A percentile compares a stretch with the other conserved stretches of the same genome.
Evolutionary conservation across 2,113 vertebrate genomes (phyloP).

Genomic region (Gorsachius goisagi): DNA sequence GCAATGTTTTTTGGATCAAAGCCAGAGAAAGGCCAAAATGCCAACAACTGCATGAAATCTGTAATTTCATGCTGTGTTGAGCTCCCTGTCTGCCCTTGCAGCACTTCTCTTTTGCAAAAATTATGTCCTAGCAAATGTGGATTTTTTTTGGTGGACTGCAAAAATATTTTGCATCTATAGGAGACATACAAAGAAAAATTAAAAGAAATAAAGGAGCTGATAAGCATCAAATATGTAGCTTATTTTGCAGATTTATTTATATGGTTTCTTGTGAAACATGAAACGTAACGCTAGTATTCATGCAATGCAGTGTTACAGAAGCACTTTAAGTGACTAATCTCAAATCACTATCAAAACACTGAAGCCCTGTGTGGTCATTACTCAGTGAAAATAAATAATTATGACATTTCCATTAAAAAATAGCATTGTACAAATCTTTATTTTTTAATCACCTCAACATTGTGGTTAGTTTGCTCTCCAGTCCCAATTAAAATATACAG

Average conservation of each 20-base stretch:
- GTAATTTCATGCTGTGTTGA: neutral
- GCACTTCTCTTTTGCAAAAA: neutral
- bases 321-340: neutral
- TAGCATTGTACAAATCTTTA: neutral
- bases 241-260: constrained; percentile 4
- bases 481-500: neutral
- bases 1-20: neutral
- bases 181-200: neutral
- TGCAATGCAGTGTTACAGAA: neutral
- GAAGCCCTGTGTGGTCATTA: neutral
- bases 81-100: neutral
- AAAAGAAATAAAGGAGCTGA: neutral
- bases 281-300: neutral
- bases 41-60: neutral
- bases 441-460: neutral
- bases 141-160: neutral
- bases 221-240: neutral
- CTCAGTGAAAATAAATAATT: neutral
- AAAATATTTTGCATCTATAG: neutral
- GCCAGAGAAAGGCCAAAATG: neutral
- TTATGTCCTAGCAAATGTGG: neutral
- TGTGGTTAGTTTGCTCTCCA: neutral
- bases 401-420: neutral
- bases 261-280: neutral
- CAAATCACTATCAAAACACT: neutral